Conservation (phyloP, 1,140 invertebrate genomes). For the Eubasilissa regina region DNA sequence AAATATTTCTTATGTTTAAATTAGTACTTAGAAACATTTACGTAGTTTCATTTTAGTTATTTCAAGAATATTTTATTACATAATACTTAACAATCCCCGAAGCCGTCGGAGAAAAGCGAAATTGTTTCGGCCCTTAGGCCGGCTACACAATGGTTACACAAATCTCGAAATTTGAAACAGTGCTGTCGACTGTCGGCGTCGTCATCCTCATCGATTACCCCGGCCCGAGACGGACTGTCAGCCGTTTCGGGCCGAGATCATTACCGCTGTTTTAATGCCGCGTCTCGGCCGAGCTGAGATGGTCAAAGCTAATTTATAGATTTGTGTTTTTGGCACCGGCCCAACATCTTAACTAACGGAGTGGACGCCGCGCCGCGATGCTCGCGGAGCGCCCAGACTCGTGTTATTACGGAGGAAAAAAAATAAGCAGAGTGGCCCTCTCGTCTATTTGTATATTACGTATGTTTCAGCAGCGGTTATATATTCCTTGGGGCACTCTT, state of each 20-base stretch:
- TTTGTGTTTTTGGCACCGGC: slow-evolving; percentile 51
- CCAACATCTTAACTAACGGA: slow-evolving; percentile 44
- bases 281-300: slow-evolving; percentile 50
- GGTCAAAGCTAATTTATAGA: slow-evolving; percentile 60
- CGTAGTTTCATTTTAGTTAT: too few species aligned
- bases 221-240: slow-evolving; percentile 4
- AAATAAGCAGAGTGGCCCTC: slow-evolving; percentile 21
- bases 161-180: background rate
- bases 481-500: background rate
- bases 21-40: too few species aligned
- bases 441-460: slow-evolving; percentile 37
- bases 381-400: slow-evolving; percentile 30
- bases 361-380: slow-evolving; percentile 27
- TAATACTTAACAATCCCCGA: too few species aligned
- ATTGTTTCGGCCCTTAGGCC: background rate
- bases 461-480: slow-evolving; percentile 16
- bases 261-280: slow-evolving; percentile 43
- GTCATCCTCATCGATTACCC: slow-evolving; percentile 17
- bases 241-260: slow-evolving; percentile 32
- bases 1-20: too few species aligned
- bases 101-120: too few species aligned
- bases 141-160: background rate
- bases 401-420: slow-evolving; percentile 11
- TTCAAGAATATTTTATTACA: too few species aligned
- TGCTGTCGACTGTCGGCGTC: background rate